phyloP scores from a whole-genome alignment of 2,888 invertebrate genomes.

The Xestia rhomboidea region DNA sequence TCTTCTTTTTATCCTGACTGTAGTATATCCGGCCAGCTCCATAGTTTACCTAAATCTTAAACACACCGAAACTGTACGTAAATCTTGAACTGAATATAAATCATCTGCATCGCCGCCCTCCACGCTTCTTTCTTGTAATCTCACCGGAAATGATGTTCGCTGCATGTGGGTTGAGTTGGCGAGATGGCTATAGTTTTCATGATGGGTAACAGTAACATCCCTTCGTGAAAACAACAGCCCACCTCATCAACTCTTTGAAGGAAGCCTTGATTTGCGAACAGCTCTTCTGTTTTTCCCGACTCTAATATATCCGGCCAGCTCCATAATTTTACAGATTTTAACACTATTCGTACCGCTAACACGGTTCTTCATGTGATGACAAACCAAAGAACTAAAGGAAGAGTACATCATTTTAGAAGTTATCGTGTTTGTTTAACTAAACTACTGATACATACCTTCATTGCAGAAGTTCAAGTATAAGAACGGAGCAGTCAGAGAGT shows the following conservation, averaged over 20 bases:
- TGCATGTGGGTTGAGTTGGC: not conserved
- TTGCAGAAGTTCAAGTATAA: constrained; percentile 98
- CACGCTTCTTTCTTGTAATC: too few relatives aligned
- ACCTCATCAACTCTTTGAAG: not conserved
- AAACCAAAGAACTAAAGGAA: not conserved
- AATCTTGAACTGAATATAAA: not conserved
- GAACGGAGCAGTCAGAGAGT: constrained; percentile 99
- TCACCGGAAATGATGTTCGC: not conserved
- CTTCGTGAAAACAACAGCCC: not conserved
- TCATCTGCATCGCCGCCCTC: not conserved
- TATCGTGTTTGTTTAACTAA: not conserved
- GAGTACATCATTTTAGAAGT: not conserved
- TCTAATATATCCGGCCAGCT: not conserved
- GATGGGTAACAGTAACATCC: not conserved
- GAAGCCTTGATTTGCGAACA: not conserved
- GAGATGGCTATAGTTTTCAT: constrained; percentile 4
- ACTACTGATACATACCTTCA: constrained; percentile 92
- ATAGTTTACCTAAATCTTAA: not conserved
- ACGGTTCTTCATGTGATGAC: not conserved
- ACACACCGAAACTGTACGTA: not conserved
- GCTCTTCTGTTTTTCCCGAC: too few relatives aligned
- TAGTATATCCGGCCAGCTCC: not conserved
- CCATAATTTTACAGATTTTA: not conserved
- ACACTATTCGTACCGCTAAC: not conserved
- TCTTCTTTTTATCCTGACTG: too few relatives aligned